These are phyloP conservation scores for Hepsetus odoe DNA, from an alignment of 2,113 vertebrate genomes.

Conservation along the genomic window DNA sequence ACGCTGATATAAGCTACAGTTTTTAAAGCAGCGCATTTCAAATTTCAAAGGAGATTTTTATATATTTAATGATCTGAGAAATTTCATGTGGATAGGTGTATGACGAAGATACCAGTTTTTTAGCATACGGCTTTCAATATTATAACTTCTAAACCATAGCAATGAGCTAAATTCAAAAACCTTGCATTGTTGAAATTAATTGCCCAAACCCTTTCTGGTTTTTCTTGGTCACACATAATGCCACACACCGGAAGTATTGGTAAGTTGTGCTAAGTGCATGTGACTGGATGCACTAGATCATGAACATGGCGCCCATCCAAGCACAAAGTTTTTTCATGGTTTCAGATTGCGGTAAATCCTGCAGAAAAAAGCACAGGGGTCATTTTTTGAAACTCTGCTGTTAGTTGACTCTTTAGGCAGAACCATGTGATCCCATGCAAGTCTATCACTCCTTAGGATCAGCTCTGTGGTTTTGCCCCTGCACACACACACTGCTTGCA, in stretches of 20 bases:
- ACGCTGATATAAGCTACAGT: no score
- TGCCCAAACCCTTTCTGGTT: slow-evolving; percentile 14
- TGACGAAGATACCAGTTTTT: neutral
- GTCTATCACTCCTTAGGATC: slow-evolving; percentile 18
- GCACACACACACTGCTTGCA: slow-evolving; percentile 32
- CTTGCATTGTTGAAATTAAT: neutral
- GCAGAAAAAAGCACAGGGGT: neutral
- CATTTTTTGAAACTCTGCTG: neutral
- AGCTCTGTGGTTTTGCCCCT: slow-evolving; percentile 30
- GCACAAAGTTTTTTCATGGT: neutral
- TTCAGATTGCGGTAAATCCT: neutral
- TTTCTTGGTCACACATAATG: slow-evolving; percentile 17
- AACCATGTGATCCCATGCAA: slow-evolving; percentile 32
- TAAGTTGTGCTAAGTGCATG: neutral
- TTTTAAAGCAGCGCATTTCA: no score
- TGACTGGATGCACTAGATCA: neutral
- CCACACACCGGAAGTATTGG: slow-evolving; percentile 13
- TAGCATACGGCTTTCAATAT: neutral
- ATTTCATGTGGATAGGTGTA: no score
- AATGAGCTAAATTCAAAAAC: slow-evolving; percentile 4
- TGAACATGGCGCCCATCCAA: neutral
- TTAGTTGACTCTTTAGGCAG: slow-evolving; percentile 22
- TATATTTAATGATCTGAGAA: no score
- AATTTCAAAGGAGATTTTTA: no score
- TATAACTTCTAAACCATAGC: neutral